Base-by-base conservation (phyloP, 2,113 vertebrate genomes). In the Chaetodon trifascialis region DNA sequence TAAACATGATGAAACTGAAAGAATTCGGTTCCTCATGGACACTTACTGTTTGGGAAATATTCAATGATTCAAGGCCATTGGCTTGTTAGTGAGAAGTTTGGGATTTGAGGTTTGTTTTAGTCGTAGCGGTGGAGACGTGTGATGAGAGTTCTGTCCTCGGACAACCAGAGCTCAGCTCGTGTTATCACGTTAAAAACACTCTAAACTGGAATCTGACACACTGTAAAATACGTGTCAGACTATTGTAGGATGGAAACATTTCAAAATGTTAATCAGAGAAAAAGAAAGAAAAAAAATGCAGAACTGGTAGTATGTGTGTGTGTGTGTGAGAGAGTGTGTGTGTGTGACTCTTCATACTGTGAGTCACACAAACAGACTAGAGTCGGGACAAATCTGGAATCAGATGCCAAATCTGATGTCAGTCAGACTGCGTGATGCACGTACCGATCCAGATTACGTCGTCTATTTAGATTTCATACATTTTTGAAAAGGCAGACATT, bases 281-380 rank as follows among this genome's bases (percentile, higher is more conserved):
- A 44, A 21, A 2, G 42, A 73, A 62, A 23, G 2, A 17, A 59
- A 34, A 16, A 25, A 42, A 51, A 46, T 19, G 44, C 73, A 79
- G 73, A 90, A 44, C 83, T 71, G 85, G 81, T 77, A 76, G 85
- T 54, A 67, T 23, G 44, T 15, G 36, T 15, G 17, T 9, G 59
- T 38, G 59, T 38, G 73, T 47, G 82, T 79, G 77, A 68, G 74
- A 46, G 85, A 49, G 63, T 21, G 44, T 15, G 36, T 15, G 17
- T 9, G 59, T 38, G 73, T 47, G 82, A 76, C 30, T 30, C 59
- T 59, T 65, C 46, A 16, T 30, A 10, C 1, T 56, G 52, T 9
- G 77, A 72, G 74, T 59, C 51, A 36, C n/a, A 68, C 19, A 36
- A 63, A 73, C 56, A 60, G 71, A 65, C n/a, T 47, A 30, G 30